Base-by-base conservation (phyloP, 2,797 vertebrate species). In the Brachymystax lenok region DNA sequence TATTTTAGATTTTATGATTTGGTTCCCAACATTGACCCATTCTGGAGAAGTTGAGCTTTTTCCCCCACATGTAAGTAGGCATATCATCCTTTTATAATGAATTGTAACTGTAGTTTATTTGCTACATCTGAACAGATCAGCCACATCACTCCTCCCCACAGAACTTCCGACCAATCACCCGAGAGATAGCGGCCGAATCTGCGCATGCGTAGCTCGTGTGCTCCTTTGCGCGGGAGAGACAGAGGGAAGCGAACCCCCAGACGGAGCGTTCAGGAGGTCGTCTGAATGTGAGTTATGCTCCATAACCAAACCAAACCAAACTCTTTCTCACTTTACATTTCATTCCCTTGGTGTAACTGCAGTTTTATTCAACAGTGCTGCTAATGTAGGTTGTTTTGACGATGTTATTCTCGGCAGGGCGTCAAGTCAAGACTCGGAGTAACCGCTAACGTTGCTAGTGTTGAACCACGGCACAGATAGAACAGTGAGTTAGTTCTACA, bases 181-280 rank as follows among this genome's bases (percentile, higher is more conserved):
- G 10, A n/a, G 16, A 72, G 70, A 71, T 27, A 7, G n/a, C 17
- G 6, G 16, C 27, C 51, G 24, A 33, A 3, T 72, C 0, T 72
- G 71, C 71, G 52, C 71, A 72, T 54, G 71, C 71, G 24, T 17
- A 59, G 52, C 16, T 10, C 28, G 17, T 10, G 27, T 54, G 66
- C 16, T 16, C 28, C 14, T 6, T 1, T 13, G 71, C 71, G 71
- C 71, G 71, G 71, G 50, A 72, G 24, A 56, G 71, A 27, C 13
- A 3, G 50, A n/a, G 14, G 52, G 2, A 17, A 28, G 16, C 16
- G 21, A 17, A 54, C 54, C 70, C 1, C 21, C 46, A 46, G 1
- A 28, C 46, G 8, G 21, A 71, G 16, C 21, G 0, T 16, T 56
- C 16, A 19, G 13, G 13, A 30, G 10, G 6, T 67, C 66, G 8